Percentiles rank a stretch among this genome's conserved stretches.
Conservation (phyloP, 2,888 invertebrate genomes). For the Agapostemon virescens region DNA sequence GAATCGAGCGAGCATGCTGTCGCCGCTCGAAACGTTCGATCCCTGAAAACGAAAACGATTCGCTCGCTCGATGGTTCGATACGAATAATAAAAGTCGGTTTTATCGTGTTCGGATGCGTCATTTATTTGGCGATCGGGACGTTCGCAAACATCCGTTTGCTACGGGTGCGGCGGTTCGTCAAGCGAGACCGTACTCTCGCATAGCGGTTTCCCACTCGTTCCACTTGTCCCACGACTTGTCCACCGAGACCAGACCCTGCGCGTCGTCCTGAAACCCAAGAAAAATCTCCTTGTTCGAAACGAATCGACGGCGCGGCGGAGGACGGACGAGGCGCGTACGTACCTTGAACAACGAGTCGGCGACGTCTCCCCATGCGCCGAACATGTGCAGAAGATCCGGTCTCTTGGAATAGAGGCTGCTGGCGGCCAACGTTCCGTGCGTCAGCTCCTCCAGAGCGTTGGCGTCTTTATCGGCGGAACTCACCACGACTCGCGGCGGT, state of each 20-base stretch:
- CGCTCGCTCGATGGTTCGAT: background rate
- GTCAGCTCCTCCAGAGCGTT: constrained; percentile 84
- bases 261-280: constrained; percentile 79
- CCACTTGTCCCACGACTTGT: constrained; percentile 73
- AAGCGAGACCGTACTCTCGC: constrained; percentile 42
- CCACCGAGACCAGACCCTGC: constrained; percentile 79
- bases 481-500: constrained; percentile 83
- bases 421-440: constrained; percentile 84
- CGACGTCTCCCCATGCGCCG: constrained; percentile 82
- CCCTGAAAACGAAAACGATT: constrained; percentile 24
- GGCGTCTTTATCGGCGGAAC: constrained; percentile 80
- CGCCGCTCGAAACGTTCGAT: background rate
- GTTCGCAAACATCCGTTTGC: background rate
- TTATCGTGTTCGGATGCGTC: background rate
- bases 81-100: background rate
- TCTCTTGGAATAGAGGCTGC: constrained; percentile 82
- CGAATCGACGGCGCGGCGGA: no score
- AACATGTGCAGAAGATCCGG: constrained; percentile 86
- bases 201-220: constrained; percentile 68
- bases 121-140: background rate
- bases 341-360: constrained; percentile 83
- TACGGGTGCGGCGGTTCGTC: no score
- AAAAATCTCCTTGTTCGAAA: no score
- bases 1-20: constrained; percentile 26
- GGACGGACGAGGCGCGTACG: background rate